Percentiles rank a stretch among this genome's conserved stretches.
These are phyloP conservation scores for Drosophila jambulina DNA, from an alignment of 1,140 invertebrate species.

Conservation along the genomic window DNA sequence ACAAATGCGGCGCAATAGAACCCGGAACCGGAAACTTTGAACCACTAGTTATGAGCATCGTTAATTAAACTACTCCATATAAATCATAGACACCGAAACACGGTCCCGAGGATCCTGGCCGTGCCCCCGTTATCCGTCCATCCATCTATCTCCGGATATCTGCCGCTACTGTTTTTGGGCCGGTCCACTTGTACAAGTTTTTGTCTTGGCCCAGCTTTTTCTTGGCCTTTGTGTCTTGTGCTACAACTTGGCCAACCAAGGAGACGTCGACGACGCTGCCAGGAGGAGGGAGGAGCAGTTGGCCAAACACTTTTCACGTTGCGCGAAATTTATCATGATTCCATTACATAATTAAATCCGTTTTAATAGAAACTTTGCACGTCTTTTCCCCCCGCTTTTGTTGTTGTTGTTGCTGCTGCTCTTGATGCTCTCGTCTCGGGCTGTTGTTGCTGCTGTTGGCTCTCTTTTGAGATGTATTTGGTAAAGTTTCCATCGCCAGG, in stretches of 20 bases:
- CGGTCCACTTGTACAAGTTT: slow-evolving; percentile 47
- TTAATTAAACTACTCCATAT: slow-evolving; percentile 49
- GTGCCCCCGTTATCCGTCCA: slow-evolving; percentile 22
- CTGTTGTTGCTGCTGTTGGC: slow-evolving; percentile 35
- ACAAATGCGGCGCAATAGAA: slow-evolving; percentile 3
- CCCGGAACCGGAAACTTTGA: slow-evolving; percentile 38
- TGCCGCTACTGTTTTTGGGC: slow-evolving; percentile 19
- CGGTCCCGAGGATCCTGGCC: slow-evolving; percentile 1
- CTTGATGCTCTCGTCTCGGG: slow-evolving; percentile 25
- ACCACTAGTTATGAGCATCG: slow-evolving; percentile 51
- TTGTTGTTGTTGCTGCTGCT: slow-evolving; percentile 55
- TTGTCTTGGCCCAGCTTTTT: slow-evolving; percentile 38
- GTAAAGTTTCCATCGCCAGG: slow-evolving; percentile 69
- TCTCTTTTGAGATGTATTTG: slow-evolving; percentile 77
- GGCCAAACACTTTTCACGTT: slow-evolving; percentile 81
- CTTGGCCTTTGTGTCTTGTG: slow-evolving; percentile 41
- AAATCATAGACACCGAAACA: slow-evolving; percentile 31
- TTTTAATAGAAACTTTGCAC: slow-evolving; percentile 83
- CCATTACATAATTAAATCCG: slow-evolving; percentile 84
- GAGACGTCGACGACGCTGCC: neutral
- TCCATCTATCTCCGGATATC: slow-evolving; percentile 33
- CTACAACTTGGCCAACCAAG: slow-evolving; percentile 22
- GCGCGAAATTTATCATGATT: slow-evolving; percentile 84
- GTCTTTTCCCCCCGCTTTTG: slow-evolving; percentile 49
- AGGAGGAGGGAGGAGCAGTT: slow-evolving; percentile 6